Evolutionary conservation across 2,113 vertebrate species (phyloP).

Genomic region (Rhadina sibilatrix): DNA sequence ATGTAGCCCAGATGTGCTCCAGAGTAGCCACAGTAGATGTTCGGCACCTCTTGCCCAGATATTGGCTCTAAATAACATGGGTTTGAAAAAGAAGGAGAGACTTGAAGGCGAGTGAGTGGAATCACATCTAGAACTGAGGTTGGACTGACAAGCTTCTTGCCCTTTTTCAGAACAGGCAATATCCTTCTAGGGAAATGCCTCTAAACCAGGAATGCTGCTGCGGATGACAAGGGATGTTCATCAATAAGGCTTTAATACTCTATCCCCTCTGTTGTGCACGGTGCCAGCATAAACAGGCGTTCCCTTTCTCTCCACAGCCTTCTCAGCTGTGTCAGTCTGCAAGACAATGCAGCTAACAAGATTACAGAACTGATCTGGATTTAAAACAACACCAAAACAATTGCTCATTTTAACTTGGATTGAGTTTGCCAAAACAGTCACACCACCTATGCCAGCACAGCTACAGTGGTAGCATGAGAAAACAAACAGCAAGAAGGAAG

Average conservation of each 20-base stretch:
- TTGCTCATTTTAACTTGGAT: not conserved
- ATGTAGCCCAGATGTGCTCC: not conserved
- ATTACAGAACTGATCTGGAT: not conserved
- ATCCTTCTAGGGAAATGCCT: not conserved
- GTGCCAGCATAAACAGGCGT: not conserved
- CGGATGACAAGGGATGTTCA: not conserved
- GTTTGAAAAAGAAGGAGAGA: not conserved
- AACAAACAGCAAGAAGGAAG: not conserved
- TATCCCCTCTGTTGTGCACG: accelerated
- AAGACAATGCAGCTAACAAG: not conserved
- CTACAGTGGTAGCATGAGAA: not conserved
- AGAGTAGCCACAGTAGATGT: not conserved
- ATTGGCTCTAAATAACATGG: accelerated
- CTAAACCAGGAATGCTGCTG: not conserved
- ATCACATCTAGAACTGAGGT: not conserved
- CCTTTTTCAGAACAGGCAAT: not conserved
- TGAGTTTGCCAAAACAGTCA: not conserved
- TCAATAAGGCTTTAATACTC: not conserved
- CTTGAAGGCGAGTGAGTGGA: not conserved
- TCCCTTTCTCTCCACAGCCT: not conserved
- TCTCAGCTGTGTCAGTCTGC: not conserved
- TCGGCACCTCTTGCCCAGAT: not conserved
- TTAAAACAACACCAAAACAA: not conserved
- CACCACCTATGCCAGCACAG: not conserved
- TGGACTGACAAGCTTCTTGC: not conserved